Evolutionary conservation across 2,113 vertebrate genomes (phyloP).

Genomic region (Cochlearius cochlearius): DNA sequence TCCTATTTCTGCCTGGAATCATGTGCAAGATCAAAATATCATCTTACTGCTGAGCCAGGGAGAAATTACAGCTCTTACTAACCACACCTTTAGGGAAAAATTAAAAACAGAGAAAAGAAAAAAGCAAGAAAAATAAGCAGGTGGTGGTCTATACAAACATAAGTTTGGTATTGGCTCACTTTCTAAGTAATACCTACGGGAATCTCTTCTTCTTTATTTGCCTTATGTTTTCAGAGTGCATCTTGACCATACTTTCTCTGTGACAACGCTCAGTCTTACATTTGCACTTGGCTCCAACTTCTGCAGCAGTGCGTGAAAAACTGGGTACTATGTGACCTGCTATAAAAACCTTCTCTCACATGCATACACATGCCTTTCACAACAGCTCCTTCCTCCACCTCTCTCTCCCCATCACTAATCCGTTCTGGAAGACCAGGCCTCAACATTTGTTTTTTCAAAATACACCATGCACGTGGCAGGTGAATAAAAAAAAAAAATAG

Average conservation of each 20-base stretch:
- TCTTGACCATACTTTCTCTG: neutral
- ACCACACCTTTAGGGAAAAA: neutral
- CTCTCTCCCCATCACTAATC: neutral
- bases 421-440: neutral
- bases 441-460: neutral
- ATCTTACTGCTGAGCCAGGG: neutral
- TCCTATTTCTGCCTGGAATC: neutral
- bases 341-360: neutral
- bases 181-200: neutral
- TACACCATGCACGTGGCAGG: neutral
- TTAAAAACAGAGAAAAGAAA: neutral
- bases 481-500: neutral
- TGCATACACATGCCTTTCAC: accelerated
- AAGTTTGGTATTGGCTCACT: neutral
- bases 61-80: neutral
- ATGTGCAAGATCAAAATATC: neutral
- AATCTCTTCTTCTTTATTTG: neutral
- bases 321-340: neutral
- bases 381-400: neutral
- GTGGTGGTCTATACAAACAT: neutral
- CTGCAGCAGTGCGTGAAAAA: neutral
- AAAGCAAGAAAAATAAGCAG: neutral
- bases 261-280: neutral
- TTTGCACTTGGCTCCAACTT: neutral
- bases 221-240: neutral